Conservation (phyloP, 2,888 invertebrate genomes). For the Syrista parreyssii region DNA sequence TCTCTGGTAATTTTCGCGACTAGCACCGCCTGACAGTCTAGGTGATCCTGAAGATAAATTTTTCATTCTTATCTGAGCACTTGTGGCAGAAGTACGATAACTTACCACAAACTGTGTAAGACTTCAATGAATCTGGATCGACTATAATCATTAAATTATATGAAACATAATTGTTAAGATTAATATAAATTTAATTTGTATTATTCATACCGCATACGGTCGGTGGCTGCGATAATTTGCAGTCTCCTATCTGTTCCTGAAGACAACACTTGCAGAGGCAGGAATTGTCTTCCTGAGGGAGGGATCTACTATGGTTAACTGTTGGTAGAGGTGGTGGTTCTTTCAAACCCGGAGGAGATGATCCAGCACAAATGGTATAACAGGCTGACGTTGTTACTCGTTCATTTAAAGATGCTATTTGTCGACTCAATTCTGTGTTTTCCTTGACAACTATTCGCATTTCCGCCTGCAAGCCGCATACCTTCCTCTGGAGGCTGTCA, state of each 20-base stretch:
- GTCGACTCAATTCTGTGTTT: slow-evolving; percentile 71
- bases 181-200: not conserved
- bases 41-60: slow-evolving; percentile 16
- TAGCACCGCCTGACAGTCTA: slow-evolving; percentile 45
- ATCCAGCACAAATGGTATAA: slow-evolving; percentile 35
- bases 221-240: not conserved
- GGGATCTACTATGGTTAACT: slow-evolving; percentile 21
- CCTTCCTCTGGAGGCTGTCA: slow-evolving; percentile 73
- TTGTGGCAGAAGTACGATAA: not conserved
- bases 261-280: slow-evolving; percentile 40
- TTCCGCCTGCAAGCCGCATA: slow-evolving; percentile 73
- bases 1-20: slow-evolving; percentile 33
- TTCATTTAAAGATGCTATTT: slow-evolving; percentile 60
- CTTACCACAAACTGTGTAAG: slow-evolving; percentile 11
- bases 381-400: slow-evolving; percentile 39
- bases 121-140: slow-evolving; percentile 3
- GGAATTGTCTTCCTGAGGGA: slow-evolving; percentile 34
- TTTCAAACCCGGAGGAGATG: slow-evolving; percentile 24
- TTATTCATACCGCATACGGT: slow-evolving; percentile 3
- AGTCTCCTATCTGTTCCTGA: slow-evolving; percentile 16
- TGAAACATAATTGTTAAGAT: not conserved
- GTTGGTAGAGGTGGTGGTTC: slow-evolving; percentile 25
- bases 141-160: not conserved
- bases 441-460: slow-evolving; percentile 74
- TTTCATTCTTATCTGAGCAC: not conserved